A percentile compares a stretch with the other conserved stretches of the same genome.
Conservation (phyloP, 2,888 invertebrate species). For the Rosalia funebris region DNA sequence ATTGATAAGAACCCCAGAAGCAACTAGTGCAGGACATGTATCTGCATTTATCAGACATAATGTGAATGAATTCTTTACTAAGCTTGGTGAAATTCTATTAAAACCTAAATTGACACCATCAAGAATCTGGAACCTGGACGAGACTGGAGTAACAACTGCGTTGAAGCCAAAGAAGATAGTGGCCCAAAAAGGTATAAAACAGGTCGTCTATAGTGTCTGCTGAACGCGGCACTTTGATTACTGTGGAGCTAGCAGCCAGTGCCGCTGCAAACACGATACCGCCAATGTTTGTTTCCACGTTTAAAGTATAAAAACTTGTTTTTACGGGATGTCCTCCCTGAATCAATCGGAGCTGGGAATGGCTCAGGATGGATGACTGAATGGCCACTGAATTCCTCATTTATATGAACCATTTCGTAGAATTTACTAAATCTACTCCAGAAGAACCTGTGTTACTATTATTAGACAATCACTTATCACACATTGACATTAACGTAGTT, state of each 20-base stretch:
- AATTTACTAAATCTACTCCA: neutral
- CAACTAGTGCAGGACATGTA: conserved; percentile 43
- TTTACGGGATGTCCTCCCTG: neutral
- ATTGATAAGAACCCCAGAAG: conserved; percentile 44
- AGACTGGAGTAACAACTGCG: neutral
- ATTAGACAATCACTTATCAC: neutral
- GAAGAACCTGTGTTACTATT: neutral
- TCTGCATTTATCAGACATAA: no score
- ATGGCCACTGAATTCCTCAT: neutral
- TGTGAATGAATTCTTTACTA: conserved; percentile 3
- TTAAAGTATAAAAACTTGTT: neutral
- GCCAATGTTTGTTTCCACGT: neutral
- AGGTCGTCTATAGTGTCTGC: neutral
- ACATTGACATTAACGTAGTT: neutral
- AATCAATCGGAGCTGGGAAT: neutral
- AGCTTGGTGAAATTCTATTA: neutral
- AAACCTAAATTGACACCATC: neutral
- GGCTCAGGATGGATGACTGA: neutral
- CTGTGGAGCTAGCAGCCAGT: neutral
- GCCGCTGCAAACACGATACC: neutral
- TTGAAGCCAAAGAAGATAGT: neutral
- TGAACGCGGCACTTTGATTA: neutral
- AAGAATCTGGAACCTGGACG: neutral
- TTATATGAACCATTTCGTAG: neutral
- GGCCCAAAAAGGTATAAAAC: neutral